Evolutionary conservation across 1,140 invertebrate genomes (phyloP).

Genomic region (Harlomillsia oculata): DNA sequence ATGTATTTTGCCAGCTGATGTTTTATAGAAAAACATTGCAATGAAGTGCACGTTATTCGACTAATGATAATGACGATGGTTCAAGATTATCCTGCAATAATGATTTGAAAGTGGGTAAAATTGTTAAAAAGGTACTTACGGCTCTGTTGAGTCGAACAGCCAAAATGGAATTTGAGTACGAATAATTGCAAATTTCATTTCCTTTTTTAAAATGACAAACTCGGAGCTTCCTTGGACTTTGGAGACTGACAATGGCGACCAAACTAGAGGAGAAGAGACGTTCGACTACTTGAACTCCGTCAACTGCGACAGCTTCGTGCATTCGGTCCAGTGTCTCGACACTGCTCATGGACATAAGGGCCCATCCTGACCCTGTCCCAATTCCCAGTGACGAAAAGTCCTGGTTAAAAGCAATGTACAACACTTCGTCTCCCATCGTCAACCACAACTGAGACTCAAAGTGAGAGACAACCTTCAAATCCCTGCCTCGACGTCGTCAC

Average conservation of each 20-base stretch:
- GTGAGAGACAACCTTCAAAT: too few species aligned
- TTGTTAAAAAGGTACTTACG: constrained; percentile 60
- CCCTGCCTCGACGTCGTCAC: too few species aligned
- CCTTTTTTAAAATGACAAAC: constrained; percentile 98
- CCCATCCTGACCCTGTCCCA: constrained; percentile 32
- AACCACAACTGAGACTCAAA: too few species aligned
- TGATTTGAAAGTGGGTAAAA: too few species aligned
- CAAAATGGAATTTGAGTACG: constrained; percentile 93
- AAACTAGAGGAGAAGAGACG: constrained; percentile 92
- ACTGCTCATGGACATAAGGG: constrained; percentile 22
- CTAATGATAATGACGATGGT: too few species aligned
- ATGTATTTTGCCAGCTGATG: too few species aligned
- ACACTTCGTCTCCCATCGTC: constrained; percentile 22
- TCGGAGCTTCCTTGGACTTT: constrained; percentile 82
- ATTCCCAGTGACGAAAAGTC: constrained; percentile 34
- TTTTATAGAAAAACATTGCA: too few species aligned
- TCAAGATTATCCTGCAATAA: too few species aligned
- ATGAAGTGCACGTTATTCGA: too few species aligned
- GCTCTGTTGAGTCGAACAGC: constrained; percentile 91
- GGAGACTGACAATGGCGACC: constrained; percentile 85
- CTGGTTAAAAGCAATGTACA: constrained; percentile 35
- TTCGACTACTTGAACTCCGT: constrained; percentile 90
- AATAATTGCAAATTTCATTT: constrained; percentile 97
- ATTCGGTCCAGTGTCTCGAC: constrained; percentile 30
- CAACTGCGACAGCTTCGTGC: constrained; percentile 49